phyloP scores from a whole-genome alignment of 2,797 vertebrate species.

The Mionectes olivaceus region DNA sequence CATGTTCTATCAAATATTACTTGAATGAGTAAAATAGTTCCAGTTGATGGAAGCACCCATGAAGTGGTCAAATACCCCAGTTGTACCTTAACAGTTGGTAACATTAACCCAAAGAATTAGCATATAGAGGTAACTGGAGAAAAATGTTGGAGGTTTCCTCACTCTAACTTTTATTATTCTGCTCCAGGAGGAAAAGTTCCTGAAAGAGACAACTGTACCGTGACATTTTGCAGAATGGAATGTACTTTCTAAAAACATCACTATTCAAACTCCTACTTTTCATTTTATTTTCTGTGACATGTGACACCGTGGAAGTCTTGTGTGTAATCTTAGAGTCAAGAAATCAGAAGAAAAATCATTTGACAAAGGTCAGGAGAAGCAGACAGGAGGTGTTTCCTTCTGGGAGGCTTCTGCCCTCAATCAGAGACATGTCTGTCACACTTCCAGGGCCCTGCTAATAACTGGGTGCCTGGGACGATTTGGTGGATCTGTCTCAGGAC shows the following conservation, averaged over 20 bases:
- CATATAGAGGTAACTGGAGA: neutral
- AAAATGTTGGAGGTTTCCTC: neutral
- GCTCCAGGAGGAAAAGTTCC: neutral
- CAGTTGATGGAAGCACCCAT: neutral
- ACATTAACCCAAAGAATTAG: neutral
- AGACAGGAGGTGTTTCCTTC: neutral
- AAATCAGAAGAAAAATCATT: neutral
- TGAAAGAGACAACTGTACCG: neutral
- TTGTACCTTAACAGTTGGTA: neutral
- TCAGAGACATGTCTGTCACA: neutral
- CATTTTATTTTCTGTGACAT: neutral
- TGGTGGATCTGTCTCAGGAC: neutral
- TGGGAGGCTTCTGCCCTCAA: neutral
- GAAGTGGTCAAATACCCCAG: neutral
- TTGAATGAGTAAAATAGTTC: neutral
- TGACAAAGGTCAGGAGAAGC: neutral
- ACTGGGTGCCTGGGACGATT: neutral
- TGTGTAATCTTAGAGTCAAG: neutral
- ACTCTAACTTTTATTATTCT: neutral
- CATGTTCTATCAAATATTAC: neutral
- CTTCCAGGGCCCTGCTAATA: neutral
- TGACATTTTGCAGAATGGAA: neutral
- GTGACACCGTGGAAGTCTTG: neutral
- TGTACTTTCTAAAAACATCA: neutral
- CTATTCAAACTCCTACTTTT: neutral